Percentiles rank a stretch among this genome's conserved stretches.
Evolutionary conservation across 2,797 vertebrate species (phyloP).

Genomic region (Enteromius radiatus): DNA sequence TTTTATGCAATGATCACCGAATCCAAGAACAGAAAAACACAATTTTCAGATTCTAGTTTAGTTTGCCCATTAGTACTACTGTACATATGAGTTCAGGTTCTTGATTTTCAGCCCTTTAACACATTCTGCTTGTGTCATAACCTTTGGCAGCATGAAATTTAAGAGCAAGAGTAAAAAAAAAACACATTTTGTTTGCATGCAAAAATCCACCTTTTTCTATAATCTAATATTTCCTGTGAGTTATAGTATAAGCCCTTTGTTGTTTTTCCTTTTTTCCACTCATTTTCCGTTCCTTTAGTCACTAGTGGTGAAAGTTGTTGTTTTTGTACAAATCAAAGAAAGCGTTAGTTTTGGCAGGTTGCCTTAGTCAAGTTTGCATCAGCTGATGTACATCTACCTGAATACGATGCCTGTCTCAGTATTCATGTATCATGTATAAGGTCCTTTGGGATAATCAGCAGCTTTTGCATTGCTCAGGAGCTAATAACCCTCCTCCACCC

Average conservation of each 20-base stretch:
- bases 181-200: background rate
- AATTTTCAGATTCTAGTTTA: background rate
- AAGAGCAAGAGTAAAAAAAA: background rate
- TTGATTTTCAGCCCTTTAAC: conserved; percentile 4
- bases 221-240: background rate
- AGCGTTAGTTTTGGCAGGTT: no score
- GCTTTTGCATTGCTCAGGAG: no score
- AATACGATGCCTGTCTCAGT: no score
- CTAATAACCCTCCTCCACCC: background rate
- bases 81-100: background rate
- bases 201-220: background rate
- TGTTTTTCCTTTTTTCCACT: background rate
- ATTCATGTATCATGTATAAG: no score
- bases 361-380: no score
- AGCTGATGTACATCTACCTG: no score
- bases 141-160: background rate
- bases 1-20: background rate
- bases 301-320: background rate
- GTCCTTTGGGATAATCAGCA: no score
- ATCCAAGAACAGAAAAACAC: background rate
- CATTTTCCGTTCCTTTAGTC: background rate
- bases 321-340: background rate
- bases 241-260: background rate
- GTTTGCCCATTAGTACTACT: background rate
- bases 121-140: background rate